phyloP scores from a whole-genome alignment of 2,888 invertebrate species.

The Tortrix viridana region DNA sequence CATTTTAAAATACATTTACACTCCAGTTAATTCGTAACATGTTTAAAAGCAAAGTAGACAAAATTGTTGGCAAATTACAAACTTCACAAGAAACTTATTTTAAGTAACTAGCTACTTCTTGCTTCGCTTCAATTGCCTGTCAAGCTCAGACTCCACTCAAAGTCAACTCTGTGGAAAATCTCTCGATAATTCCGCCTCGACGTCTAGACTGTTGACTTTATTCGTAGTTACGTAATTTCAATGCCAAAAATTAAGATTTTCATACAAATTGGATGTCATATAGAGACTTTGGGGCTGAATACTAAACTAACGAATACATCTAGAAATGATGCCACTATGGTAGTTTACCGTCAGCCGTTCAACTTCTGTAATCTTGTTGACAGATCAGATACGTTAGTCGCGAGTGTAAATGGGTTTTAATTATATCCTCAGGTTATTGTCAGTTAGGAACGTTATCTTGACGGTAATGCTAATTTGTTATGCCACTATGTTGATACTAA shows the following conservation, averaged over 20 bases:
- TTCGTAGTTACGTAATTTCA: too few relatives aligned
- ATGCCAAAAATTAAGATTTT: too few relatives aligned
- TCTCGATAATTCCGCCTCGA: slow-evolving; percentile 13
- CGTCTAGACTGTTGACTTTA: slow-evolving; percentile 11
- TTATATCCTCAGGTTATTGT: slow-evolving; percentile 25
- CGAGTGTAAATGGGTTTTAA: slow-evolving; percentile 3
- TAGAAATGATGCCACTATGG: too few relatives aligned
- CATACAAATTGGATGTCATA: too few relatives aligned
- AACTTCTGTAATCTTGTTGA: background rate
- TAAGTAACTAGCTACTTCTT: background rate
- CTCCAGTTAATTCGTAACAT: too few relatives aligned
- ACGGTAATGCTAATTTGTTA: slow-evolving; percentile 28
- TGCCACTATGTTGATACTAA: background rate
- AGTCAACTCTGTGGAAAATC: slow-evolving; percentile 16
- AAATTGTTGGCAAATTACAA: too few relatives aligned
- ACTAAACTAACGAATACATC: too few relatives aligned
- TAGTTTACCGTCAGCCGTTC: background rate
- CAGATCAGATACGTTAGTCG: background rate
- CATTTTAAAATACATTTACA: too few relatives aligned
- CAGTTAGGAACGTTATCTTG: slow-evolving; percentile 24
- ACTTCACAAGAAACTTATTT: too few relatives aligned
- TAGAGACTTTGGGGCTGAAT: too few relatives aligned
- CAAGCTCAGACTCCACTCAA: slow-evolving; percentile 16
- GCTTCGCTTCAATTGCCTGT: slow-evolving; percentile 8
- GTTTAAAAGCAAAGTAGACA: too few relatives aligned